Conservation (phyloP, 1,140 invertebrate genomes). For the Coptotermes formosanus region DNA sequence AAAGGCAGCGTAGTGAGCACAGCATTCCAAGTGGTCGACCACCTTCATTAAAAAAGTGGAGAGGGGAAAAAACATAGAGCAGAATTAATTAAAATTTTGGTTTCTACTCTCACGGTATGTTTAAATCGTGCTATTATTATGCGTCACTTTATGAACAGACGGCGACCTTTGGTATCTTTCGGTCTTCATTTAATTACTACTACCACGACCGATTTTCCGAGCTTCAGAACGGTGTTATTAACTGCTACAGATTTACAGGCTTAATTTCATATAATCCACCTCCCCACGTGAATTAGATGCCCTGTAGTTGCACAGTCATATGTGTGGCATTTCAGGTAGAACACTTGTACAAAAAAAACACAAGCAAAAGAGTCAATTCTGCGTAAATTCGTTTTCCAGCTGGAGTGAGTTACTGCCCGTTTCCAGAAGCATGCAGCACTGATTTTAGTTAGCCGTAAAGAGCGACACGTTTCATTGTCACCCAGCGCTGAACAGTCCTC, state of each 20-base stretch:
- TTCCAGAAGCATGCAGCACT: not conserved
- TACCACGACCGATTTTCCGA: not conserved
- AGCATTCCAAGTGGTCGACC: not conserved
- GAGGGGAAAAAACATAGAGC: not conserved
- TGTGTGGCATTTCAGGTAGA: not conserved
- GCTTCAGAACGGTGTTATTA: not conserved
- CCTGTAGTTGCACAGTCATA: not conserved
- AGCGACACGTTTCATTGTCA: too few species aligned
- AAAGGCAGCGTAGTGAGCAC: not conserved
- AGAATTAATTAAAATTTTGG: conserved; percentile 14
- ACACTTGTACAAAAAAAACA: not conserved
- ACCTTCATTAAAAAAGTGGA: not conserved
- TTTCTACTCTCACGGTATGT: conserved; percentile 9
- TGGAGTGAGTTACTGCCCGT: not conserved
- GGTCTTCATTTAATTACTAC: not conserved
- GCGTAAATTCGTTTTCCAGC: not conserved
- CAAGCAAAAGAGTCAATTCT: not conserved
- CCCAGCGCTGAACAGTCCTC: too few species aligned
- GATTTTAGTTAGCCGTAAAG: too few species aligned
- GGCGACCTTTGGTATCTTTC: not conserved
- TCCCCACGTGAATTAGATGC: not conserved
- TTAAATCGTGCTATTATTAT: not conserved
- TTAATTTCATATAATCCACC: not conserved
- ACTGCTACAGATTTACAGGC: not conserved
- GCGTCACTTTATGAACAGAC: not conserved